A percentile compares a stretch with the other conserved stretches of the same genome.
phyloP scores from a whole-genome alignment of 2,797 vertebrate species.

The Lutra lutra region DNA sequence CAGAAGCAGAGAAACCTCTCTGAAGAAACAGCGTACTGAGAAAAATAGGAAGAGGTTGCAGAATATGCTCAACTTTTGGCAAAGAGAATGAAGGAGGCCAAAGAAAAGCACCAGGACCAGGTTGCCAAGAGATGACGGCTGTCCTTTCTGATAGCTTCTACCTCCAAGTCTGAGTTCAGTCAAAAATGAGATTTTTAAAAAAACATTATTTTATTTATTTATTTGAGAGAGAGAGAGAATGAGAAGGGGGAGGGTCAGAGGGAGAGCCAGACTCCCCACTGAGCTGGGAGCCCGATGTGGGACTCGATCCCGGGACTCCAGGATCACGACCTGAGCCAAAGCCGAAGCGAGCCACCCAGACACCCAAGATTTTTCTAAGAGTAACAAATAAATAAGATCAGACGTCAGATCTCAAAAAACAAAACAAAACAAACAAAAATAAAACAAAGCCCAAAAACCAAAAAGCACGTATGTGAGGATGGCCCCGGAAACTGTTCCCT shows the following conservation, averaged over 20 bases:
- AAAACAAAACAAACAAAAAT: neutral
- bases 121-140: neutral
- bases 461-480: neutral
- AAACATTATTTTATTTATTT: too few species aligned
- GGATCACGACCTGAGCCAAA: too few species aligned
- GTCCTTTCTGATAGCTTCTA: neutral
- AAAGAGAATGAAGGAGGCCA: neutral
- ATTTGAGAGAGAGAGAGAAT: too few species aligned
- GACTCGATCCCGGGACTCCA: too few species aligned
- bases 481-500: constrained; percentile 31
- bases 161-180: neutral
- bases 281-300: too few species aligned
- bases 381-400: neutral
- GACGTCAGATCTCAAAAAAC: neutral
- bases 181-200: neutral
- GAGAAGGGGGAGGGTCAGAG: too few species aligned
- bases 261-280: too few species aligned
- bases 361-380: neutral
- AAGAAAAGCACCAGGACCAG: neutral
- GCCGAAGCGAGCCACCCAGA: too few species aligned
- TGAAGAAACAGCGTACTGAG: neutral
- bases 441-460: neutral
- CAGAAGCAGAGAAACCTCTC: neutral
- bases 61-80: neutral
- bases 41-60: neutral